A percentile compares a stretch with the other conserved stretches of the same genome.
Conservation (phyloP, 2,113 vertebrate genomes). For the Noturus placidus region DNA sequence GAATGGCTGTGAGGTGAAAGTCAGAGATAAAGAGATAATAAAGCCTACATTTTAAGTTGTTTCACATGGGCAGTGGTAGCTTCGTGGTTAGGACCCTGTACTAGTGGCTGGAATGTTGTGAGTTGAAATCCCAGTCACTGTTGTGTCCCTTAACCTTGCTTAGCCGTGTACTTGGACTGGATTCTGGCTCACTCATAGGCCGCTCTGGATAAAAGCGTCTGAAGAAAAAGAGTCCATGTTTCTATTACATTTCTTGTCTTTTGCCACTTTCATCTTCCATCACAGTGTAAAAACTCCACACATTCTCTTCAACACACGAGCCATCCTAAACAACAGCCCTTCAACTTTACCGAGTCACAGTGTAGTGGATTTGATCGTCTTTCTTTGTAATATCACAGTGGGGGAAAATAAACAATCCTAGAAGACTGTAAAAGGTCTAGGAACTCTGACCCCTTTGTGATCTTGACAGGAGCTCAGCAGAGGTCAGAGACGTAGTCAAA, state of each 20-base stretch:
- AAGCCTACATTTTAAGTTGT: conserved; percentile 6
- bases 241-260: conserved; percentile 4
- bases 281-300: conserved; percentile 30
- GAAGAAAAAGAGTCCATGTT: background rate
- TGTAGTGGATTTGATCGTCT: conserved; percentile 38
- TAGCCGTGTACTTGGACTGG: background rate
- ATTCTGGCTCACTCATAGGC: background rate
- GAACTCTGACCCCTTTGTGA: background rate
- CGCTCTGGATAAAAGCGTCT: background rate
- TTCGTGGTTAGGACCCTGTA: background rate
- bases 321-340: background rate
- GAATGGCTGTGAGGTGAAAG: conserved; percentile 2
- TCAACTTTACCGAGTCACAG: conserved; percentile 32
- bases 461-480: conserved; percentile 75
- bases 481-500: conserved; percentile 98
- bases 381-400: conserved; percentile 25
- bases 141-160: background rate
- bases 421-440: background rate
- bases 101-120: background rate
- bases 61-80: conserved; percentile 15
- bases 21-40: background rate
- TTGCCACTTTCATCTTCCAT: conserved; percentile 4
- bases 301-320: background rate
- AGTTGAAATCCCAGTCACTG: background rate
- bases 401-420: background rate